A percentile compares a stretch with the other conserved stretches of the same genome.
Conservation (phyloP, 2,888 invertebrate genomes). For the Agelastica alni region DNA sequence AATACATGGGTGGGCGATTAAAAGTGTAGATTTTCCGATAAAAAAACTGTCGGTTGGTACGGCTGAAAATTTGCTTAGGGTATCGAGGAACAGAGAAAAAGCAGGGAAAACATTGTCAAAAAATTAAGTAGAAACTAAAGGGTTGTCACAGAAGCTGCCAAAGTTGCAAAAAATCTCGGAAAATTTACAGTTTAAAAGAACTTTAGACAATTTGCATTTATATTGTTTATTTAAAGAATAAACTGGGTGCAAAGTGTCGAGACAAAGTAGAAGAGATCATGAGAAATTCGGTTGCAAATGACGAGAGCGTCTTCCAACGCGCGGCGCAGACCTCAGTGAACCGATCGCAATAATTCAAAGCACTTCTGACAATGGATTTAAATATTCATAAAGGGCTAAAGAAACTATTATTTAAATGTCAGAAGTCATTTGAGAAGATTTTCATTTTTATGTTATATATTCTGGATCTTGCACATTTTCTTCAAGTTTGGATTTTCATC, state of each 20-base stretch:
- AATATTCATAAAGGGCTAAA: no score
- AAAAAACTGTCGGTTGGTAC: neutral
- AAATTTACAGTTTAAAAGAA: neutral
- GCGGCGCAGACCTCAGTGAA: neutral
- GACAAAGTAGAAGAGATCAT: neutral
- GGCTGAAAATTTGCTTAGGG: no score
- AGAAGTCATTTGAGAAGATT: neutral
- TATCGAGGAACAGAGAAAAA: neutral
- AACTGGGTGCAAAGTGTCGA: conserved; percentile 1
- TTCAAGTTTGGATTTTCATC: neutral
- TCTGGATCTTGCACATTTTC: neutral
- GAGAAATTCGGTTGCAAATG: neutral
- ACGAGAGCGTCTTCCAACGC: neutral
- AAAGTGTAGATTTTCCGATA: neutral
- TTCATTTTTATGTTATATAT: neutral
- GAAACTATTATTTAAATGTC: neutral
- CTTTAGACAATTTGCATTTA: no score
- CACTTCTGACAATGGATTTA: no score
- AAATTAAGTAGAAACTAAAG: conserved; percentile 5
- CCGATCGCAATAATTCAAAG: neutral
- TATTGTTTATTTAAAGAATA: neutral
- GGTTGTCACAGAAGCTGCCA: conserved; percentile 12
- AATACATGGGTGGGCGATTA: neutral
- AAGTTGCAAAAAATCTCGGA: no score
- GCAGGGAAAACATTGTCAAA: conserved; percentile 1